Evolutionary conservation across 2,113 vertebrate genomes (phyloP), one percentile per base, ranked within the genome.

Genomic region (Apodemus speciosus): DNA sequence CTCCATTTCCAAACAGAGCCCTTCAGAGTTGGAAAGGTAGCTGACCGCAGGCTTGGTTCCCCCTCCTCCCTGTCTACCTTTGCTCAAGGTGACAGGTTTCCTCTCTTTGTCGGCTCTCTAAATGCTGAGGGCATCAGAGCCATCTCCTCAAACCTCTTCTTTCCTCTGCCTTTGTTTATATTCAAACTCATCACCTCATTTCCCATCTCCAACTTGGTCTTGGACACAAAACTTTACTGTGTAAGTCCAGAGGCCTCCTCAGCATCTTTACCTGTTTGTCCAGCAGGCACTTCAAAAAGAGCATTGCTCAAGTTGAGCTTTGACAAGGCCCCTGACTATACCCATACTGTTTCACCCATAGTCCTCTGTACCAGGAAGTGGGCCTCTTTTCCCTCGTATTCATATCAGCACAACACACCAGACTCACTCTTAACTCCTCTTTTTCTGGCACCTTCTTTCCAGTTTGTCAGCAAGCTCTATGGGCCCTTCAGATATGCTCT

Each of bases 361-460:
- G 25, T 27, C 51, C 51, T 80, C 35, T 20, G 11, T 38, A 64
- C 51, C 40, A 20, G 89, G 25, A 62, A 53, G 56, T 16, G 58
- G 30, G 4, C 51, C 46, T 90, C 49, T 40, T n/a, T 83, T 18
- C 85, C 1, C 6, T 0, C 75, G 51, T n/a, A n/a, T 38, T 94
- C 35, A 23, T 14, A 10, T 20, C 77, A 64, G 10, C 25, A 64
- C 69, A 53, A 18, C 18, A 58, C 62, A 53, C 30, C 11, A 77
- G 49, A 23, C 27, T 73, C 43, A 0, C 3, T 8, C 69, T 46
- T 7, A 0, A 51, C 7, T 3, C 43, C 6, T 10, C 38, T 11
- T 56, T 25, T 53, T 6, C 6, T 56, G 10, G 0, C 15, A 25
- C 9, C 77, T 43, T 43, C 0, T 4, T 8, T 85, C n/a, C 56